Evolutionary conservation across 2,113 vertebrate genomes (phyloP).

Genomic region (Catharus minimus): DNA sequence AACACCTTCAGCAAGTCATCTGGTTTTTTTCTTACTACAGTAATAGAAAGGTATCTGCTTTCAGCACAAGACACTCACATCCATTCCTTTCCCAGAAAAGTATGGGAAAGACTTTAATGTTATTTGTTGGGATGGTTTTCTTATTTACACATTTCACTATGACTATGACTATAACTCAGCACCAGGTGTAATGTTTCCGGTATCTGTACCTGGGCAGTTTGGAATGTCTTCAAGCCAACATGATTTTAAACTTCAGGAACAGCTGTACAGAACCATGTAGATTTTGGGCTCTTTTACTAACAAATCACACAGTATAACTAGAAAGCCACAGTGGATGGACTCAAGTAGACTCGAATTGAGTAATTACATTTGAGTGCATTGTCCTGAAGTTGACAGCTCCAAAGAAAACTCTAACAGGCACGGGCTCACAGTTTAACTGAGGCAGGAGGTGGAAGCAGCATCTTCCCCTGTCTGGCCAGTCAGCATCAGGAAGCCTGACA

Average conservation of each 20-base stretch:
- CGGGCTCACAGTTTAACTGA: background rate
- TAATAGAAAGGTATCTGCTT: background rate
- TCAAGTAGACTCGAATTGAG: background rate
- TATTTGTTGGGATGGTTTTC: background rate
- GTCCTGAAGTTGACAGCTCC: background rate
- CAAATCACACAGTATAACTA: background rate
- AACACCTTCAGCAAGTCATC: background rate
- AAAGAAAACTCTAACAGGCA: background rate
- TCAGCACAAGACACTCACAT: background rate
- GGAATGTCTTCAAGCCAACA: background rate
- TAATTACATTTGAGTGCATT: background rate
- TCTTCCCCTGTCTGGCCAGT: background rate
- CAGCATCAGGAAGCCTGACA: constrained; percentile 8
- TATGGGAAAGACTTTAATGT: background rate
- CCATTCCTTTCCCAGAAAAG: background rate
- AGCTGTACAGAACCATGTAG: background rate
- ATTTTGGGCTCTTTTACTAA: background rate
- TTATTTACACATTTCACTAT: background rate
- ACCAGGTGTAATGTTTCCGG: background rate
- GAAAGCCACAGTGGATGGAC: background rate
- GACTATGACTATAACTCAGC: background rate
- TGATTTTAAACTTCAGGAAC: background rate
- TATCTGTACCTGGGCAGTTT: background rate
- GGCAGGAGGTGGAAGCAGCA: background rate
- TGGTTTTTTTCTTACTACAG: background rate